Evolutionary conservation across 1,140 invertebrate species (phyloP), one percentile per base, ranked within the genome.

Genomic region (Matsumurasca onukii): DNA sequence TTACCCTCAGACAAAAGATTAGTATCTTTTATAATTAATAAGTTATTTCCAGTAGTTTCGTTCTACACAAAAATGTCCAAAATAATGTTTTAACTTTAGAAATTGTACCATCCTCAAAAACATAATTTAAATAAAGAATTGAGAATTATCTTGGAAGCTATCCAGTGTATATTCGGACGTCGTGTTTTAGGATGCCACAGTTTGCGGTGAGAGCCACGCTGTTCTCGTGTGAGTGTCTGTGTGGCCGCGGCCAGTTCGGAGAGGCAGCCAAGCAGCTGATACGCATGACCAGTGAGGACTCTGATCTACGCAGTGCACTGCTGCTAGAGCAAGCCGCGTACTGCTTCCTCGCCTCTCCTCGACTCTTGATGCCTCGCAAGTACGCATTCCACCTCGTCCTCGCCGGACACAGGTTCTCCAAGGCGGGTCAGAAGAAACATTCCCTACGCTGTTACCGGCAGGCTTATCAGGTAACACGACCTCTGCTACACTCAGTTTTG

Each of bases 371-470:
- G 88, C 86, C 91, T 69, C 83, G 97, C 55, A 98, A 98, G 80
- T 98, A 97, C 79, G 93, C 96, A n/a, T 98, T 98, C 78, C 95
- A 98, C 76, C 91, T 95, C 83, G 95, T 98, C 22, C 82, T 99
- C 17, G 94, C 97, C 57, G 97, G 97, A 2, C 93, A 98, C 79
- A 83, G 95, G 67, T 98, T 88, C 78, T 91, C 91, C 2, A 97
- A 98, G 80, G 92, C 95, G 15, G 92, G 92, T 0, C 94, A 97
- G 77, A 88, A 90, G 66, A 91, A 88, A 77, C 95, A 98, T 82
- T 92, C 95, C 0, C 84, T 97, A 59, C 82, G 95, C 70, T 94
- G 93, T 74, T 98, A 98, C 76, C 88, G 89, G 69, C 94, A 97
- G 82, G 95, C 95, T 24, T 89, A 93, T 81, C 93, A 97, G 83